phyloP scores from a whole-genome alignment of 1,140 invertebrate species.

The Drosophila sp. region DNA sequence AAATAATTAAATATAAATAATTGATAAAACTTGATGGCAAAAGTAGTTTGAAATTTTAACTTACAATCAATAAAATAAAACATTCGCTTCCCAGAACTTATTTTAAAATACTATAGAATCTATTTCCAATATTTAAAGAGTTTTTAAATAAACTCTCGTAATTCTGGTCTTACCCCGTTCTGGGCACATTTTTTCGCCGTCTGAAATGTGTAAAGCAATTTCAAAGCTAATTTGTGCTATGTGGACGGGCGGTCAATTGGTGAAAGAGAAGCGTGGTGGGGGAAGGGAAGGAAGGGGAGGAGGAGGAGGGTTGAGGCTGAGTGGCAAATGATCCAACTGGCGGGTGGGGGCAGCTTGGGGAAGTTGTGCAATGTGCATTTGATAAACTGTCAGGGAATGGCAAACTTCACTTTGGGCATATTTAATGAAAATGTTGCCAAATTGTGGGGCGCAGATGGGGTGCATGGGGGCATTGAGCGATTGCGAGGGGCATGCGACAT shows the following conservation, averaged over 20 bases:
- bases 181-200: constrained; percentile 32
- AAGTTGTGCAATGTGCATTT: constrained; percentile 71
- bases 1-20: too few species aligned
- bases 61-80: too few species aligned
- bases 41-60: too few species aligned
- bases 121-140: constrained; percentile 13
- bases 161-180: background rate
- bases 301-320: background rate
- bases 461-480: background rate
- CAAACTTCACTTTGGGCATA: constrained; percentile 82
- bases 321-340: constrained; percentile 26
- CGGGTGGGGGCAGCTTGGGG: background rate
- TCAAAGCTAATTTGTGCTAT: constrained; percentile 75
- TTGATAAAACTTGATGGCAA: too few species aligned
- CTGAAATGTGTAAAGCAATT: constrained; percentile 73
- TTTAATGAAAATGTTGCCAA: constrained; percentile 83
- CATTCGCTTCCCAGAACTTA: too few species aligned
- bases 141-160: constrained; percentile 2
- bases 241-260: constrained; percentile 42
- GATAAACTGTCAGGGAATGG: constrained; percentile 82
- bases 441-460: constrained; percentile 38
- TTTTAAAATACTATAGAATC: background rate
- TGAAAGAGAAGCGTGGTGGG: too few species aligned
- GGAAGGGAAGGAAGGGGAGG: too few species aligned
- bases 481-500: background rate